Evolutionary conservation across 1,140 invertebrate species (phyloP).

Genomic region (Drosophila lowei): DNA sequence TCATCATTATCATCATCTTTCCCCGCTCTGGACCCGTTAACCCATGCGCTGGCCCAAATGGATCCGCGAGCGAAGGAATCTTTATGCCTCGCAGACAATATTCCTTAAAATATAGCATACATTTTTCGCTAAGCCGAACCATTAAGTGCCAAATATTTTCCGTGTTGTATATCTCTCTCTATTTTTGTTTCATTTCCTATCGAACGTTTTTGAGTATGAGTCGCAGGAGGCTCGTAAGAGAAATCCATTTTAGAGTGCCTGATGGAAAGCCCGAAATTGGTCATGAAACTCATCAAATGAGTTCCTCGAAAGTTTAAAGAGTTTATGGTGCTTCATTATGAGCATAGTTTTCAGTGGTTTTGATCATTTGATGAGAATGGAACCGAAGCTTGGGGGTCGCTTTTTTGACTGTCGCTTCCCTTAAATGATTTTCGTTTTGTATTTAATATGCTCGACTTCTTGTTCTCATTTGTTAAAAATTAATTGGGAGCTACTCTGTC

Average conservation of each 20-base stretch:
- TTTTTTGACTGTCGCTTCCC: too few relatives aligned
- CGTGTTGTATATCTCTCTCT: background rate
- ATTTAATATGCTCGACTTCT: background rate
- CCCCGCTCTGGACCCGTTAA: background rate
- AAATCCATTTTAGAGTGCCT: background rate
- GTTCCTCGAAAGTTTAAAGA: conserved; percentile 20
- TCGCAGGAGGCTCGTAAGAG: conserved; percentile 28
- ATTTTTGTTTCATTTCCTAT: conserved; percentile 14
- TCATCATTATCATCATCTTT: conserved; percentile 9
- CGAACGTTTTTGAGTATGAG: conserved; percentile 29
- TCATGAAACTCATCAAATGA: conserved; percentile 39
- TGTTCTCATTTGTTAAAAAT: background rate
- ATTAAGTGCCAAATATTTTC: conserved; percentile 16
- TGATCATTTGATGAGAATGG: background rate
- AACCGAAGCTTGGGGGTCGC: background rate
- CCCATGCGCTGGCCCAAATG: conserved; percentile 8
- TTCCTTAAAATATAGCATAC: background rate
- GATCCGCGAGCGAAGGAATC: background rate
- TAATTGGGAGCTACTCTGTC: too few relatives aligned
- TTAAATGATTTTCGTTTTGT: too few relatives aligned
- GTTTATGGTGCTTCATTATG: background rate
- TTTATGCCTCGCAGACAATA: conserved; percentile 4
- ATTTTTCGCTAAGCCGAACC: conserved; percentile 27
- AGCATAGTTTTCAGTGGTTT: background rate
- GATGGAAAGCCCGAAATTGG: conserved; percentile 5